Conservation (phyloP, 2,888 invertebrate genomes). For the Athalia circularis region DNA sequence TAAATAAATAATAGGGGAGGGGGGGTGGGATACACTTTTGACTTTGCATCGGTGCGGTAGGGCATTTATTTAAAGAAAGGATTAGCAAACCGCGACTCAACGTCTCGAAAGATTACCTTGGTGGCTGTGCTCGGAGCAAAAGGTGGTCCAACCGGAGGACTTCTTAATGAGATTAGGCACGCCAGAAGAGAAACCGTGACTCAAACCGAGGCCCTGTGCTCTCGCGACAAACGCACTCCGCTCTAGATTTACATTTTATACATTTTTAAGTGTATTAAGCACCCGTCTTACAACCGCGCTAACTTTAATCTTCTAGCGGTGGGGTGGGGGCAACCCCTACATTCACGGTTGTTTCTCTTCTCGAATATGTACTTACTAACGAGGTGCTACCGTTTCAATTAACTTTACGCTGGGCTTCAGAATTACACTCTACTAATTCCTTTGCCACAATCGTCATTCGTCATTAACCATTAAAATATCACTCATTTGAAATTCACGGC, state of each 20-base stretch:
- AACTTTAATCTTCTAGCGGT: slow-evolving; percentile 51
- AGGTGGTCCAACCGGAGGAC: slow-evolving; percentile 64
- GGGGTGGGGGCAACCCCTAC: background rate
- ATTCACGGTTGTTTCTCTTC: background rate
- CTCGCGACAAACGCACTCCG: slow-evolving; percentile 65
- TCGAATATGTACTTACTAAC: background rate
- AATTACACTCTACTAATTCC: background rate
- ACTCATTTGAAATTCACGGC: too few relatives aligned
- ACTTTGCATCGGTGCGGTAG: slow-evolving; percentile 60
- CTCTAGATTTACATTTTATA: slow-evolving; percentile 73
- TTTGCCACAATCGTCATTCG: too few relatives aligned
- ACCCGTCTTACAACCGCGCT: slow-evolving; percentile 56
- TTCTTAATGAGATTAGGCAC: slow-evolving; percentile 73
- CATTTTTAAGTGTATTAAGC: slow-evolving; percentile 68
- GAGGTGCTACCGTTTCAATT: slow-evolving; percentile 42
- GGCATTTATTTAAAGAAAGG: slow-evolving; percentile 71
- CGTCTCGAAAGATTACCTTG: slow-evolving; percentile 69
- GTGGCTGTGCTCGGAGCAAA: slow-evolving; percentile 52
- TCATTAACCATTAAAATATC: too few relatives aligned
- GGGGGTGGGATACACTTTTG: slow-evolving; percentile 53
- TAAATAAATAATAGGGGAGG: slow-evolving; percentile 34
- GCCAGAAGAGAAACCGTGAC: slow-evolving; percentile 57
- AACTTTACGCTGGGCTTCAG: background rate
- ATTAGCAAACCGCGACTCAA: slow-evolving; percentile 65
- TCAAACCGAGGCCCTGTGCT: slow-evolving; percentile 13